Evolutionary conservation across 2,888 invertebrate species (phyloP), one percentile per base, ranked within the genome.

Genomic region (Drosophila meridiana): DNA sequence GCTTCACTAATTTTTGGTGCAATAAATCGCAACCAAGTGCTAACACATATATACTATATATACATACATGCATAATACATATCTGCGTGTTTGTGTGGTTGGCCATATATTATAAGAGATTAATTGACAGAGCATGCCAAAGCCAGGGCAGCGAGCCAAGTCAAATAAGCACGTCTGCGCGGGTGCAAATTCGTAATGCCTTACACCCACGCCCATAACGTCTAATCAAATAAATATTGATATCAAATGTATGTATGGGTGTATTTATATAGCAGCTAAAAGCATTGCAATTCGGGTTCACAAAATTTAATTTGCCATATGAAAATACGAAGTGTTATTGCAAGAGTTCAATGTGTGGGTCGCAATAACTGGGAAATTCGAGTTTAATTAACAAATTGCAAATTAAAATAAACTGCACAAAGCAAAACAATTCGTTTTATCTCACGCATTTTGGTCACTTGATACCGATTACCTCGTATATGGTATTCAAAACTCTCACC

Each of bases 401-500:
- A 84, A 83, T 77, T 69, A 77, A 68, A 69, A 47, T 28, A 76
- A 60, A n/a, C 66, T 58, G 76, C 55, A 68, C 38, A 45, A 7
- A 58, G 50, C 34, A 52, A 67, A 85, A 77, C 77, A 65, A 80
- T 73, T 74, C 73, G 45, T 74, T 76, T 80, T 83, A 85, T 91
- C 90, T 92, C 89, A 91, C 90, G 84, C 83, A 91, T 87, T 80
- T 78, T 92, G 92, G 92, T 92, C 93, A 92, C 90, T 92, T 90
- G 87, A 93, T 93, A 92, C 83, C 87, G 76, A 58, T 78, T 83
- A 84, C 93, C 93, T 93, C 93, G 84, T 91, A 92, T 70, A 93
- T 93, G 83, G 92, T 92, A 84, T 93, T 93, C 91, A 93, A 87
- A 82, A 92, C 90, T 93, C 93, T 93, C 93, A 93, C 93, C 93